A percentile compares a stretch with the other conserved stretches of the same genome.
Evolutionary conservation across 2,888 invertebrate genomes (phyloP).

Genomic region (Netelia melanura): DNA sequence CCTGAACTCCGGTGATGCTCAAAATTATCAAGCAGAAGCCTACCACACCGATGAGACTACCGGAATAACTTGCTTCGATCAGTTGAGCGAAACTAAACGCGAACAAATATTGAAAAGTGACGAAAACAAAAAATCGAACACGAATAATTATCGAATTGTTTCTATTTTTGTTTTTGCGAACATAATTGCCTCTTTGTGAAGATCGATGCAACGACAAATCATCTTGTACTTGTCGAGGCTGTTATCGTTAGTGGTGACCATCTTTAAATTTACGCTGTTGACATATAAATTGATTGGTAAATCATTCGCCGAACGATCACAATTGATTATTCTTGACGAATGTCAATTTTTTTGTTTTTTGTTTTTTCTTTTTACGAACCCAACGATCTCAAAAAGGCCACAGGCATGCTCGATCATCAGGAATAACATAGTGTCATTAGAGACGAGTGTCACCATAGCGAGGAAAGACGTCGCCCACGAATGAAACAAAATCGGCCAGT

Average conservation of each 20-base stretch:
- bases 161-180: constrained; percentile 11
- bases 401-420: background rate
- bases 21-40: background rate
- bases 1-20: constrained; percentile 15
- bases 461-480: background rate
- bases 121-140: background rate
- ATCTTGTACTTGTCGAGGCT: background rate
- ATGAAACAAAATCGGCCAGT: background rate
- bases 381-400: background rate
- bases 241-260: background rate
- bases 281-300: background rate
- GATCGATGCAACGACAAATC: constrained; percentile 40
- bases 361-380: background rate
- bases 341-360: background rate
- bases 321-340: background rate
- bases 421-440: background rate
- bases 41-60: background rate
- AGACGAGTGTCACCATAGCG: background rate
- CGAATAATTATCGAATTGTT: background rate
- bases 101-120: background rate
- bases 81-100: constrained; percentile 6
- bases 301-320: background rate
- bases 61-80: background rate
- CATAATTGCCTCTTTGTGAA: constrained; percentile 51
- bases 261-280: background rate